Evolutionary conservation across 92 coral and sea anemone genomes (phyloP), one percentile per base, ranked within the genome.

Genomic region (Parazoanthus swiftii): DNA sequence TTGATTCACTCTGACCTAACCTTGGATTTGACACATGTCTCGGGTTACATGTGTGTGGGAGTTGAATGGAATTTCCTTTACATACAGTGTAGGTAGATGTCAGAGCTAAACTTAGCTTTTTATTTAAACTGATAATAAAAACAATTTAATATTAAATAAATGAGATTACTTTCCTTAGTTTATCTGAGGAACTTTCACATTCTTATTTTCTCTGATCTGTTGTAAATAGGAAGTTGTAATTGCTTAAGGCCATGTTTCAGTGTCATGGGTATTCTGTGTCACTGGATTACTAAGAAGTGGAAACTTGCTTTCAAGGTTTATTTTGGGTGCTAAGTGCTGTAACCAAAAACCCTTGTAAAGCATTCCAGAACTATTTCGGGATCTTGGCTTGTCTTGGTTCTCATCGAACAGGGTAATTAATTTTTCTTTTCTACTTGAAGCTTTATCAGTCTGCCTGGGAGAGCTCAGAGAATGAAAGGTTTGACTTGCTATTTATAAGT

Each of bases 311-410:
- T 7, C 23, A 6, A 14, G 29, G 68, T 84, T 72, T 84, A 84
- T 84, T 84, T 84, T 84, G 43, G 80, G 65, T 43, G 25, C 79
- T 46, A 25, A 84, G 35, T 84, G 79, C 10, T 84, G 87, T 70
- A 84, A 84, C 75, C 16, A 3, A 71, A 84, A 73, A 84, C 87
- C 87, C 56, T 70, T 26, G 33, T 80, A 33, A 78, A 26, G 72
- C 78, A 84, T 84, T 48, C 77, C 78, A 84, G 16, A 84, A 84
- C 87, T 84, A 72, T 71, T 84, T 72, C 65, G 21, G 65, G 87
- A 70, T 25, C 42, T 84, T 84, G 66, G 14, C 87, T 71, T 82
- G 86, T 70, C 42, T 43, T 15, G 46, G 26, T 71, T 48, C 46
- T 70, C 79, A 84, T 46, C 87, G 21, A 48, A 67, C 46, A 35